Conservation (phyloP, 2,888 invertebrate genomes). For the Linyphia triangularis region DNA sequence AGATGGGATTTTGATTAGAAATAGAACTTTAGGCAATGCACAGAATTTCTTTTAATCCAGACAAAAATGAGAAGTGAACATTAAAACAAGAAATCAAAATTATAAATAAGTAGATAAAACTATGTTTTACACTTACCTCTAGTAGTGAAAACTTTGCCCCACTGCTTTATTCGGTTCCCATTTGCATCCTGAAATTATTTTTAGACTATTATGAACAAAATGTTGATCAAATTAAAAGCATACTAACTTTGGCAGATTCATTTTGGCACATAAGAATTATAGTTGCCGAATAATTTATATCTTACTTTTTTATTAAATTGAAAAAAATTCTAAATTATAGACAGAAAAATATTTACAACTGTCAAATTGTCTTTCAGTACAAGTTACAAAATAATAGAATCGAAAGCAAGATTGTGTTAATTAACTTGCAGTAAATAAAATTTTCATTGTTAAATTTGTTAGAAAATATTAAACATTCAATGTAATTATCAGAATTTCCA, state of each 20-base stretch:
- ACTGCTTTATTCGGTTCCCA: conserved; percentile 90
- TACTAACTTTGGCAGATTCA: no score
- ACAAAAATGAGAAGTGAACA: neutral
- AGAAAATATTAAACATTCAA: neutral
- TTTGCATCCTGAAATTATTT: conserved; percentile 84
- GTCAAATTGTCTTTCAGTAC: no score
- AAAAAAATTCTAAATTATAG: no score
- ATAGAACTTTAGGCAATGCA: neutral
- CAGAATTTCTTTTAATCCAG: neutral
- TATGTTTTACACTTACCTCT: conserved; percentile 80
- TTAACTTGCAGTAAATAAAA: neutral
- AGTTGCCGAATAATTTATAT: no score
- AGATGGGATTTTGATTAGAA: no score
- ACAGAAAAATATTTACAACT: no score
- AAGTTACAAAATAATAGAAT: neutral
- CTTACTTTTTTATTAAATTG: no score
- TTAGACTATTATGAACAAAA: no score
- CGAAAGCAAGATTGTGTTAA: neutral
- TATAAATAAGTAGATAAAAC: no score
- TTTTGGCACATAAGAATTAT: no score
- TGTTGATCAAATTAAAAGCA: no score
- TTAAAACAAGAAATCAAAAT: neutral
- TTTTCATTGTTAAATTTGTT: neutral
- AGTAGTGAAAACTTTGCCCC: conserved; percentile 84
- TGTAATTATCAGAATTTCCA: conserved; percentile 36